phyloP scores from a whole-genome alignment of 2,113 vertebrate species.

The Empidonax alnorum region DNA sequence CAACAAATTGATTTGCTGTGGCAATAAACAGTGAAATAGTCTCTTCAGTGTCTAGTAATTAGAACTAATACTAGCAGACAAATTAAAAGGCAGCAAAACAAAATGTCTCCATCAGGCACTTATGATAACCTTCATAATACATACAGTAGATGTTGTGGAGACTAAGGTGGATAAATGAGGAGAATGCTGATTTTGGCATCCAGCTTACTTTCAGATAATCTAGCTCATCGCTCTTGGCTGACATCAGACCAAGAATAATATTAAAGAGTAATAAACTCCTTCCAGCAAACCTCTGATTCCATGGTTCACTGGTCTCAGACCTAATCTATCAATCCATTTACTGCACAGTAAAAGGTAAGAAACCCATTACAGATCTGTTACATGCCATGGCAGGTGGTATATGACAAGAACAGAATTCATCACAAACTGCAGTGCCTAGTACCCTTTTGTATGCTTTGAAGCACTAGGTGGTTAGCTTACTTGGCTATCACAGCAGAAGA shows the following conservation, averaged over 20 bases:
- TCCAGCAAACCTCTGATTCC: slow-evolving; percentile 74
- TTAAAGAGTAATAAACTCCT: slow-evolving; percentile 82
- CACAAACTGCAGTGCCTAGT: slow-evolving; percentile 28
- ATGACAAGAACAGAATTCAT: slow-evolving; percentile 70
- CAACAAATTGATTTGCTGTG: slow-evolving; percentile 60
- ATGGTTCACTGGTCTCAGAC: slow-evolving; percentile 72
- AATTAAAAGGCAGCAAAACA: slow-evolving; percentile 69
- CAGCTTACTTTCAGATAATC: slow-evolving; percentile 79
- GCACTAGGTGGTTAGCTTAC: slow-evolving; percentile 53
- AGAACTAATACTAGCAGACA: slow-evolving; percentile 57
- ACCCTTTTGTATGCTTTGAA: slow-evolving; percentile 58
- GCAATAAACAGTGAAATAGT: slow-evolving; percentile 49
- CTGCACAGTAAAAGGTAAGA: slow-evolving; percentile 78
- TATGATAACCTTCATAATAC: slow-evolving; percentile 68
- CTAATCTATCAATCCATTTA: slow-evolving; percentile 84
- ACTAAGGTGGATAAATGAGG: slow-evolving; percentile 77
- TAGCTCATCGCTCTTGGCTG: slow-evolving; percentile 79
- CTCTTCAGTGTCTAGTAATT: slow-evolving; percentile 61
- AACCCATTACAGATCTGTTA: slow-evolving; percentile 77
- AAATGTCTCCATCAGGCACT: slow-evolving; percentile 60
- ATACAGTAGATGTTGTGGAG: slow-evolving; percentile 45
- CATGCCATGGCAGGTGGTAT: slow-evolving; percentile 74
- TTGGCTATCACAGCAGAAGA: slow-evolving; percentile 24
- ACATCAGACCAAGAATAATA: slow-evolving; percentile 79
- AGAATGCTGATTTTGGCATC: slow-evolving; percentile 74